Evolutionary conservation across 2,113 vertebrate species (phyloP).

Genomic region (Marcusenius ussheri): DNA sequence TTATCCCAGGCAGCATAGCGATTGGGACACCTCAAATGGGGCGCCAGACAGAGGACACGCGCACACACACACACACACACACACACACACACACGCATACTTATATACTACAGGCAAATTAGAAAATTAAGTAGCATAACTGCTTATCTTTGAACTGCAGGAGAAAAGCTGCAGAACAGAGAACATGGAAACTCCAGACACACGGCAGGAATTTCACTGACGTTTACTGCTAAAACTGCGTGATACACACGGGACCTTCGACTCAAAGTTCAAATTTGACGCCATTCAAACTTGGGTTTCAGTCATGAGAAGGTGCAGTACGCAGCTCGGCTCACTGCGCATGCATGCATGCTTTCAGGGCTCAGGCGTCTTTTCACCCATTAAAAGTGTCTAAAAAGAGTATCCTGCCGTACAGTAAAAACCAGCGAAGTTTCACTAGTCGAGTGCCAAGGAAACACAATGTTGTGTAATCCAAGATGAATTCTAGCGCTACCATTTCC

Average conservation of each 20-base stretch:
- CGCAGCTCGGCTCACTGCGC: neutral
- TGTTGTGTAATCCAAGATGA: neutral
- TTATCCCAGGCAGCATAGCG: neutral
- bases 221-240: neutral
- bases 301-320: neutral
- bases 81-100: neutral
- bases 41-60: neutral
- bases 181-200: neutral
- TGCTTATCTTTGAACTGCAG: neutral
- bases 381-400: conserved; percentile 1
- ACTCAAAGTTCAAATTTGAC: neutral
- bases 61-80: neutral
- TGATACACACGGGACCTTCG: neutral
- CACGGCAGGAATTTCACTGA: neutral
- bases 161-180: neutral
- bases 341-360: neutral
- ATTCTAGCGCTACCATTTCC: neutral
- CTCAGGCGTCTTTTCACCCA: neutral
- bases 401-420: neutral
- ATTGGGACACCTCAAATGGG: neutral
- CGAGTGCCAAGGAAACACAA: neutral
- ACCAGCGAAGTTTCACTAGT: neutral
- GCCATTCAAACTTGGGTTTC: neutral
- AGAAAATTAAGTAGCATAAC: neutral
- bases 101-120: neutral